Evolutionary conservation across 1,140 invertebrate species (phyloP), one percentile per base, ranked within the genome.

Genomic region (Apis laboriosa): DNA sequence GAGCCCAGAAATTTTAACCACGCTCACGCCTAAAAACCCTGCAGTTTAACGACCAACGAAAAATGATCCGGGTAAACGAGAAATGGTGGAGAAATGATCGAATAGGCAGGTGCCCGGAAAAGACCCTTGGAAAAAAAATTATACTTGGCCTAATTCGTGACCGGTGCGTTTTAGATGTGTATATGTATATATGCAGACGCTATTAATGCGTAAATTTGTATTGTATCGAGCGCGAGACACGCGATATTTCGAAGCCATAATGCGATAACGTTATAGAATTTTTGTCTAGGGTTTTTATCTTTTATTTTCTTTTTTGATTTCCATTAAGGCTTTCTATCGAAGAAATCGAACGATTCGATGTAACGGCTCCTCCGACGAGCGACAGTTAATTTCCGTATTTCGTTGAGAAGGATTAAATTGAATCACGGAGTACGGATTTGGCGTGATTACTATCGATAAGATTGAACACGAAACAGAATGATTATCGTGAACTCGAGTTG

Each of bases 81-180:
- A 49, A 84, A 77, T 76, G 55, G 17, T 9, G 12, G 34, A 9
- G 24, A 11, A 64, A 51, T 24, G 55, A 76, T 34, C 19, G 28
- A 0, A 3, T 24, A 24, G 80, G 77, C 86, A 88, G 84, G 86
- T 86, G 87, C 12, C 53, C 64, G 58, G 61, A 75, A 71, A 70
- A 75, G 77, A 80, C 75, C 77, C 78, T 77, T 64, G 74, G 61
- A 66, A 70, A 76, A 77, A 86, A 87, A 75, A 88, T 86, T 88
- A 77, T 84, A 84, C 89, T 86, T 88, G 88, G 78, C 88, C 86
- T 86, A 84, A 89, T 89, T 90, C 84, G 80, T 89, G 84, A 80
- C 63, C 64, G 80, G 78, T 76, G 67, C 67, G 64, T 66, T 75
- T 84, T 76, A 15, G 53, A 82, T 34, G 43, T 28, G 60, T 63